Conservation (phyloP, 2,797 vertebrate species). For the Rhinatrema bivittatum region DNA sequence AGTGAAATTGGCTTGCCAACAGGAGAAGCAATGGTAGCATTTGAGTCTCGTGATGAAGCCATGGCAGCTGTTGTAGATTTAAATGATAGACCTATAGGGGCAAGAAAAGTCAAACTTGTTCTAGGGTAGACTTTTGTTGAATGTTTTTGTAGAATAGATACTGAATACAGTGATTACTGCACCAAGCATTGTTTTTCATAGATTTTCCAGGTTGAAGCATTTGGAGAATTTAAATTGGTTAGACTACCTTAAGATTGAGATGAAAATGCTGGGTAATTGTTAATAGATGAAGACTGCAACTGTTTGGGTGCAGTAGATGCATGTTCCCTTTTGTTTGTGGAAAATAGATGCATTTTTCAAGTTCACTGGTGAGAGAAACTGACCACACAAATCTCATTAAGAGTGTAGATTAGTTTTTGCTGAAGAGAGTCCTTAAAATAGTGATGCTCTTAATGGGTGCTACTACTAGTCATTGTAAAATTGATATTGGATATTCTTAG, state of each 20-base stretch:
- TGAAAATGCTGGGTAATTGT: slow-evolving; percentile 47
- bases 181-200: slow-evolving; percentile 62
- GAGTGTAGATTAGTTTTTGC: slow-evolving; percentile 48
- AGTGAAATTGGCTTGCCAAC: slow-evolving; percentile 94
- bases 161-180: slow-evolving; percentile 64
- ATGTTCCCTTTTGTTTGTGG: slow-evolving; percentile 23
- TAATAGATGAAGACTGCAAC: slow-evolving; percentile 31
- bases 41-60: slow-evolving; percentile 94
- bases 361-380: slow-evolving; percentile 27
- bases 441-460: slow-evolving; percentile 45
- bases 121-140: slow-evolving; percentile 68
- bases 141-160: slow-evolving; percentile 55
- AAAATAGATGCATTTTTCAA: slow-evolving; percentile 39
- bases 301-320: slow-evolving; percentile 36
- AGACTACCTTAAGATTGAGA: slow-evolving; percentile 47
- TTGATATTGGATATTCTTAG: slow-evolving; percentile 50
- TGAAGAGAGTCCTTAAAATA: too few relatives aligned
- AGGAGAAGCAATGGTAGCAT: slow-evolving; percentile 97
- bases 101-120: slow-evolving; percentile 94
- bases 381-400: slow-evolving; percentile 45
- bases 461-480: slow-evolving; percentile 58
- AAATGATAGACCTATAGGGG: slow-evolving; percentile 95
- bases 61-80: slow-evolving; percentile 92
- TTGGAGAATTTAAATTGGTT: slow-evolving; percentile 51
- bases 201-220: slow-evolving; percentile 59